Evolutionary conservation across 2,888 invertebrate species (phyloP), one percentile per base, ranked within the genome.

Genomic region (Laothoe populi): DNA sequence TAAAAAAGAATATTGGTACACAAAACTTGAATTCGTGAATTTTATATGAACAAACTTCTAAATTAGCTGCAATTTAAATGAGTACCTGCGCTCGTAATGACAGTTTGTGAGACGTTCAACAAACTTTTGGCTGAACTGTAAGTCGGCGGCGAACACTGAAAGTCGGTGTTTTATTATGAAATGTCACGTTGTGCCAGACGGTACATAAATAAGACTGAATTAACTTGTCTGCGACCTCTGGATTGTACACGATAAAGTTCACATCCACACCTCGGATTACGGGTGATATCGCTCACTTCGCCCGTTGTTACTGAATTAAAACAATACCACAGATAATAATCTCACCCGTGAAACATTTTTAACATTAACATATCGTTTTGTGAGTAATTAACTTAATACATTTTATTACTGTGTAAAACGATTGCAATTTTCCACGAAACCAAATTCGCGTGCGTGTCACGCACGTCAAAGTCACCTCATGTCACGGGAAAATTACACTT

Each of bases 171-270:
- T 89, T 88, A 88, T 88, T 90, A 85, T 85, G 82, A 88, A 90
- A 90, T 90, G 88, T 90, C 90, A 88, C 84, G 74, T 83, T 78
- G 84, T 81, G 81, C 86, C 87, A 92, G 91, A 89, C 90, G 82
- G 84, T 86, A 86, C 86, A 90, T 89, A 92, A 91, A 91, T 90
- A 90, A 88, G 79, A 84, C 82, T 77, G 86, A 89, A 90, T 90
- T 90, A 88, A 88, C 88, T 87, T 82, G 90, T 91, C 90, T 91
- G 86, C 81, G 89, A 88, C 88, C 90, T 84, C 82, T 83, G 82
- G 66, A 79, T 78, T 73, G 71, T 74, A 78, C 77, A 74, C 77
- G 76, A 76, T 74, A 80, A 78, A 83, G 83, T 86, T 84, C 81
- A 84, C 73, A 79, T 74, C 82, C 76, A 72, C 84, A 85, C 81